Percentiles rank a stretch among this genome's conserved stretches.
These are phyloP conservation scores for Tiphia femorata DNA, from an alignment of 2,888 invertebrate genomes.

Conservation along the genomic window DNA sequence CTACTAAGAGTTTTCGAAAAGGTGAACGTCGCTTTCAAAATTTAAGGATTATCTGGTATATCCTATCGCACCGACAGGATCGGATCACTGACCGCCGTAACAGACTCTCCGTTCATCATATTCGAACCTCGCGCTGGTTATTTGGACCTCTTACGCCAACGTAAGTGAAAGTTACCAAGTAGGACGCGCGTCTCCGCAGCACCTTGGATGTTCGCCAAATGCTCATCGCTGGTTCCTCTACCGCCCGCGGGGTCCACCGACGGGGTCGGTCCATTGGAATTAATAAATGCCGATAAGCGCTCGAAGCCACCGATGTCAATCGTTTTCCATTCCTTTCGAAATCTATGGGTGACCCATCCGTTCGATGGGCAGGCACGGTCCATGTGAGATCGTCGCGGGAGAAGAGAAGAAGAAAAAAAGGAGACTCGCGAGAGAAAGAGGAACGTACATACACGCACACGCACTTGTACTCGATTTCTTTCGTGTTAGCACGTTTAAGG, in stretches of 20 bases:
- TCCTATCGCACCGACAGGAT: slow-evolving; percentile 21
- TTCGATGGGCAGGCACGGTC: no score
- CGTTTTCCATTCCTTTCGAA: slow-evolving; percentile 26
- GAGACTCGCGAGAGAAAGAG: neutral
- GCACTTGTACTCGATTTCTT: slow-evolving; percentile 1
- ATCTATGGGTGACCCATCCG: no score
- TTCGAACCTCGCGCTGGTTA: slow-evolving; percentile 39
- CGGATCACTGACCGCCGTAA: slow-evolving; percentile 23
- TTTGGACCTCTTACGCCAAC: slow-evolving; percentile 65
- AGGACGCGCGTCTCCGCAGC: slow-evolving; percentile 60
- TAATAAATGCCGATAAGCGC: slow-evolving; percentile 24
- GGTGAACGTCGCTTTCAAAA: no score
- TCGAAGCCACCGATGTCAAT: neutral
- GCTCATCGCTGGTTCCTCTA: slow-evolving; percentile 46
- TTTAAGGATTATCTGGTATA: slow-evolving; percentile 26
- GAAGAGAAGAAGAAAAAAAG: neutral
- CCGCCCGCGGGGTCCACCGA: slow-evolving; percentile 8
- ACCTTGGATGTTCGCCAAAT: slow-evolving; percentile 61
- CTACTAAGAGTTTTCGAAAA: no score
- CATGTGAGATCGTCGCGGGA: no score
- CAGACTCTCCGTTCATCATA: slow-evolving; percentile 24
- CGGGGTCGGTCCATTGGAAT: slow-evolving; percentile 28
- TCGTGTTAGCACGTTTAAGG: slow-evolving; percentile 2
- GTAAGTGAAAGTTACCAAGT: slow-evolving; percentile 68
- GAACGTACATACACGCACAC: neutral